Conservation (phyloP, 2,113 vertebrate species). For the Romanogobio albipinnatus region DNA sequence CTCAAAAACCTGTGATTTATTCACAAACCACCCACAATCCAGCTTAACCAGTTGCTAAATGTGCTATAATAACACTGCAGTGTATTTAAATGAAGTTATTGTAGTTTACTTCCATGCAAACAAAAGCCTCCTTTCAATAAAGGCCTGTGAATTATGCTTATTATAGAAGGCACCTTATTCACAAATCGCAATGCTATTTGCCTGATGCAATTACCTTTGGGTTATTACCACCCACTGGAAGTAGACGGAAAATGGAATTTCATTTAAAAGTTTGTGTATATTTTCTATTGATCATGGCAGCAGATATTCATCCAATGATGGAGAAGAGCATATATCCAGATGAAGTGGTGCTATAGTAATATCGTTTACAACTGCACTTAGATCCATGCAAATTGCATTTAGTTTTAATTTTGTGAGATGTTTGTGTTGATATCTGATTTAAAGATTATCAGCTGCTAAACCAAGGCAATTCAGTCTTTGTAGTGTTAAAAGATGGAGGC, state of each 20-base stretch:
- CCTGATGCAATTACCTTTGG: neutral
- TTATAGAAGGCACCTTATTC: neutral
- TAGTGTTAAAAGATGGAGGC: too few relatives aligned
- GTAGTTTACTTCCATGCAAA: neutral
- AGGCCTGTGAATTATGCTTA: neutral
- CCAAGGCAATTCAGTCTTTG: neutral
- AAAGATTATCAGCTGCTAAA: neutral
- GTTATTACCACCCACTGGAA: neutral
- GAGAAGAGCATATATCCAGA: neutral
- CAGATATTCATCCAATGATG: neutral
- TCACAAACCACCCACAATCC: neutral
- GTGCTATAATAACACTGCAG: neutral
- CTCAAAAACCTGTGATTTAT: neutral
- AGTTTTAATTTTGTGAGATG: neutral
- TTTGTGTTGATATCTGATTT: neutral
- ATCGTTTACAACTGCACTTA: neutral
- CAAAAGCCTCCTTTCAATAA: conserved; percentile 12
- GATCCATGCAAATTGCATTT: neutral
- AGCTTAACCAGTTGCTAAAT: neutral
- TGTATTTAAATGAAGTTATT: neutral
- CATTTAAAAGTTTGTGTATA: neutral
- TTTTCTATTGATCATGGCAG: conserved; percentile 8
- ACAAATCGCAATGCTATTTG: neutral
- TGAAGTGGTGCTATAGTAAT: neutral
- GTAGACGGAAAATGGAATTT: conserved; percentile 1